Conservation (phyloP, 2,797 vertebrate genomes). For the Thalassophryne amazonica region DNA sequence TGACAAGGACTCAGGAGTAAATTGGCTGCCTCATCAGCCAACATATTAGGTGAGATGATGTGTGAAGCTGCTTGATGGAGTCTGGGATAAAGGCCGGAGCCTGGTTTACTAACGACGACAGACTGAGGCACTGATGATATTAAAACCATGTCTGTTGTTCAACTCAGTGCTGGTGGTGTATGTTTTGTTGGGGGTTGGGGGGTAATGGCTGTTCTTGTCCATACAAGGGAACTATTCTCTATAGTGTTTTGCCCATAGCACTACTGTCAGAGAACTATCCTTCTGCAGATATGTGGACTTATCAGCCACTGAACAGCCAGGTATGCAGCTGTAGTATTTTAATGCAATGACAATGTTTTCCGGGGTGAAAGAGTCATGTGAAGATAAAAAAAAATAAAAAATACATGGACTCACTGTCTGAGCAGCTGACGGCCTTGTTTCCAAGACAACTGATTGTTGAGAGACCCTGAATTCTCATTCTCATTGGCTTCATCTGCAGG, state of each 20-base stretch:
- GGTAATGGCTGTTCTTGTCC: slow-evolving; percentile 34
- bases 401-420: slow-evolving; percentile 87
- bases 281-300: not conserved
- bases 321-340: not conserved
- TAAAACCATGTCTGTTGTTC: slow-evolving; percentile 3
- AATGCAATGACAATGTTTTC: slow-evolving; percentile 6
- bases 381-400: not conserved
- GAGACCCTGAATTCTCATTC: slow-evolving; percentile 85
- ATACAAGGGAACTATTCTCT: slow-evolving; percentile 60
- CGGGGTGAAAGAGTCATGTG: slow-evolving; percentile 8
- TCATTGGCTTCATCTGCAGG: slow-evolving; percentile 94
- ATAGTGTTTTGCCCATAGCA: not conserved
- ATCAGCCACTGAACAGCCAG: not conserved
- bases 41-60: slow-evolving; percentile 44
- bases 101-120: slow-evolving; percentile 23
- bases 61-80: slow-evolving; percentile 23
- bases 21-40: slow-evolving; percentile 22
- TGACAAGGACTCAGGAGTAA: slow-evolving; percentile 34
- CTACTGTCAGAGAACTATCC: not conserved
- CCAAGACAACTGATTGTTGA: slow-evolving; percentile 98
- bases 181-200: too few species aligned
- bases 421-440: slow-evolving; percentile 97
- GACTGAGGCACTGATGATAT: not conserved
- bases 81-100: slow-evolving; percentile 6
- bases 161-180: too few species aligned